Evolutionary conservation across 2,888 invertebrate species (phyloP), one percentile per base, ranked within the genome.

Genomic region (Caenorhabditis sp.): DNA sequence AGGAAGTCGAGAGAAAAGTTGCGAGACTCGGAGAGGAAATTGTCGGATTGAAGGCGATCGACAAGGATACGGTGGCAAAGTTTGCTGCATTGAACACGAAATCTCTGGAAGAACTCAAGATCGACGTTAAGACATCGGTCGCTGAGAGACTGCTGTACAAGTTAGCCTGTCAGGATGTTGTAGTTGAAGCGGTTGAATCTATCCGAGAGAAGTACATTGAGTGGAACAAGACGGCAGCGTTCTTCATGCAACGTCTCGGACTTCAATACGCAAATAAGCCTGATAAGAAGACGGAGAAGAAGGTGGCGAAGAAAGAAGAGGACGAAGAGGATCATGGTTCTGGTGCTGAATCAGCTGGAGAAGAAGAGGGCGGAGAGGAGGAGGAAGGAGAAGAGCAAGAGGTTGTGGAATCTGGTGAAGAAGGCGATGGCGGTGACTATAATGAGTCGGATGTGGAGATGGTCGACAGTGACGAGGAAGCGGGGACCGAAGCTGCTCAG

Each of bases 241-340:
- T 79, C 47, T 80, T 83, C 56, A 62, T 83, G 70, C 82, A 83
- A 67, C 65, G 82, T 8, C 71, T 83, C n/a, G 82, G 82, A 40
- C 53, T 69, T 20, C 82, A 83, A 44, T 83, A 83, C 55, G 13
- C 78, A 9, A 65, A 65, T 44, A 65, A 62, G 20, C 20, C 55
- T 24, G 62, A 62, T 32, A 70, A 78, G 32, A 53, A 53, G 40
- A 40, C 40, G 40, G 40, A 40, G 32, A 64, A 61, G 40, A 69
- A 78, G 24, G 40, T 50, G 40, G 55, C 53, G 32, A 58, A 67
- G 18, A 22, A 65, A n/a, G 50, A 50, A 1, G 28, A 53, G n/a
- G 74, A 68, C 3, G 61, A 67, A 3, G 26, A 40, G 1, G 44
- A 55, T 11, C 9, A 40, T 8, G 40, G 6, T 8, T 40, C 40